Evolutionary conservation across 2,113 vertebrate species (phyloP).

Genomic region (Lepisosteus oculatus): DNA sequence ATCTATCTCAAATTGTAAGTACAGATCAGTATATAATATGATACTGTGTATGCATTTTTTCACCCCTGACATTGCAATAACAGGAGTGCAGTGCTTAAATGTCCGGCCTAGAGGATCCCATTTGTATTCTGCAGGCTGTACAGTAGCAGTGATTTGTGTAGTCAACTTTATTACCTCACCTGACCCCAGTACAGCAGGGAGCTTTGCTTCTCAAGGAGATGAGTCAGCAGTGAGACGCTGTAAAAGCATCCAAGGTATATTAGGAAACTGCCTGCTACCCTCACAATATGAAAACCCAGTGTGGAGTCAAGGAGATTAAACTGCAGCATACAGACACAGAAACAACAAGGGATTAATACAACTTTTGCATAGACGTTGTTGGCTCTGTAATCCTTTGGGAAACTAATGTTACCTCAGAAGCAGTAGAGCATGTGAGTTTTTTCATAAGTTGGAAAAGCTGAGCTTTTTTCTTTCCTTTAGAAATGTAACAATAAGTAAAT

Average conservation of each 20-base stretch:
- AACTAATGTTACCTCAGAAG: constrained; percentile 27
- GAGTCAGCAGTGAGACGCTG: constrained; percentile 17
- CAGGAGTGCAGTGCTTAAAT: background rate
- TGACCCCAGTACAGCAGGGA: constrained; percentile 56
- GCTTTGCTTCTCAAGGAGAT: constrained; percentile 22
- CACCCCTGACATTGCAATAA: background rate
- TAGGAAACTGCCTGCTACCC: background rate
- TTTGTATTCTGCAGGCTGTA: background rate
- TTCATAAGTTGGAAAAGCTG: too few relatives aligned
- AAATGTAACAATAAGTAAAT: too few relatives aligned
- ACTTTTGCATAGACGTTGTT: constrained; percentile 47
- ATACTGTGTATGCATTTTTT: too few relatives aligned
- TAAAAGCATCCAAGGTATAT: background rate
- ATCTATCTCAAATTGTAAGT: too few relatives aligned
- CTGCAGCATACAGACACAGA: constrained; percentile 40
- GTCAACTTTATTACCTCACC: constrained; percentile 41
- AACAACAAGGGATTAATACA: constrained; percentile 45
- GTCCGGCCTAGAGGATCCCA: background rate
- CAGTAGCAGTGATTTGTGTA: constrained; percentile 7
- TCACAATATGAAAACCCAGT: background rate
- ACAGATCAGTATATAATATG: too few relatives aligned
- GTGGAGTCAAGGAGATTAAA: constrained; percentile 37
- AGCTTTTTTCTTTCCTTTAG: too few relatives aligned
- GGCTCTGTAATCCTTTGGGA: constrained; percentile 40
- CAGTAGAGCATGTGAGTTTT: constrained; percentile 18